Percentiles rank a stretch among this genome's conserved stretches.
These are phyloP conservation scores for Laterallus jamaicensis DNA, from an alignment of 2,113 vertebrate genomes.

Conservation along the genomic window DNA sequence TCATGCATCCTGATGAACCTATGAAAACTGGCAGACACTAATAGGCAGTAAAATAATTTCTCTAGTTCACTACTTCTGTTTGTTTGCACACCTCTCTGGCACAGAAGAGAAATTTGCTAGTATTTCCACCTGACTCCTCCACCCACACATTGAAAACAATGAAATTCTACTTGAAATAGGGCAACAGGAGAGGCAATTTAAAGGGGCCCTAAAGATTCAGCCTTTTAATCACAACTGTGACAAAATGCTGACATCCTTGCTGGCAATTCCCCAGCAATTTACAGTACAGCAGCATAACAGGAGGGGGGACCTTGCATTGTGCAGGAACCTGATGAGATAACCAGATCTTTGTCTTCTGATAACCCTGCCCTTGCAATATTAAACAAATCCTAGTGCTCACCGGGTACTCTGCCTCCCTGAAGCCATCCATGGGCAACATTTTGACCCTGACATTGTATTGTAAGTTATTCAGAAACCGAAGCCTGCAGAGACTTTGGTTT, in stretches of 20 bases:
- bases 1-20: not conserved
- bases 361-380: not conserved
- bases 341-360: not conserved
- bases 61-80: slow-evolving; percentile 20
- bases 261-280: not conserved
- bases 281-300: not conserved
- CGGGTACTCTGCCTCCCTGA: not conserved
- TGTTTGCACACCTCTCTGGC: not conserved
- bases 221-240: slow-evolving; percentile 37
- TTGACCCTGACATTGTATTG: not conserved
- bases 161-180: slow-evolving; percentile 53
- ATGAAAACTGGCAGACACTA: not conserved
- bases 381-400: not conserved
- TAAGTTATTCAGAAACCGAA: not conserved
- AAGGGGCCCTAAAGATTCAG: slow-evolving; percentile 15
- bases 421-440: not conserved
- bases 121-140: not conserved
- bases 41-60: slow-evolving; percentile 33
- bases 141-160: slow-evolving; percentile 4
- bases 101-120: slow-evolving; percentile 3
- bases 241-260: slow-evolving; percentile 28
- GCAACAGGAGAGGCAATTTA: slow-evolving; percentile 32
- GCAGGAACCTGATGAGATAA: not conserved
- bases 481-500: not conserved
- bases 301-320: not conserved